Evolutionary conservation across 2,888 invertebrate genomes (phyloP).

Genomic region (Beris morrisii): DNA sequence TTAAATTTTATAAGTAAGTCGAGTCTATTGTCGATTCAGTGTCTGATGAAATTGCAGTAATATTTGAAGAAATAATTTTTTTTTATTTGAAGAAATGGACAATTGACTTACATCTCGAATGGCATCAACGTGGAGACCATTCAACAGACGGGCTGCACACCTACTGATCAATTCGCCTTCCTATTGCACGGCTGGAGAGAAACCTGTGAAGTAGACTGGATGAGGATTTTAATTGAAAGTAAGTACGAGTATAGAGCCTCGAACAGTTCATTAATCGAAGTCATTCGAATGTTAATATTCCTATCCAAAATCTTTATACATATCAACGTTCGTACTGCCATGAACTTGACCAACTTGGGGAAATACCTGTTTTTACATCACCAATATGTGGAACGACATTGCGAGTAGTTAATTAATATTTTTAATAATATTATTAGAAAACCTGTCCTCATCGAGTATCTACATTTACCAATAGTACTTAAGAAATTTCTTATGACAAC

Average conservation of each 20-base stretch:
- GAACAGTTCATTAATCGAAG: no score
- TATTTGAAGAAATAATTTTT: background rate
- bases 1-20: conserved; percentile 27
- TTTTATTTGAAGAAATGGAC: conserved; percentile 33
- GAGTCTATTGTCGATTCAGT: background rate
- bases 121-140: conserved; percentile 34
- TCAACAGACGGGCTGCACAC: conserved; percentile 42
- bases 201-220: conserved; percentile 50
- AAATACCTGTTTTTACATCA: no score
- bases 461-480: no score
- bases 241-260: conserved; percentile 35
- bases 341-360: no score
- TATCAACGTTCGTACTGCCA: no score
- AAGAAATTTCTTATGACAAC: no score
- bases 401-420: no score
- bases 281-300: no score
- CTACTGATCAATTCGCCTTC: conserved; percentile 50
- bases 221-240: conserved; percentile 47
- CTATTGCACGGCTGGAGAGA: conserved; percentile 54
- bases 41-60: background rate
- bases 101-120: conserved; percentile 33
- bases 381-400: no score
- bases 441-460: no score
- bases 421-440: no score
- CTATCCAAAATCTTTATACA: no score